Evolutionary conservation across 2,888 invertebrate species (phyloP), one percentile per base, ranked within the genome.

Genomic region (Pheosia tremula): DNA sequence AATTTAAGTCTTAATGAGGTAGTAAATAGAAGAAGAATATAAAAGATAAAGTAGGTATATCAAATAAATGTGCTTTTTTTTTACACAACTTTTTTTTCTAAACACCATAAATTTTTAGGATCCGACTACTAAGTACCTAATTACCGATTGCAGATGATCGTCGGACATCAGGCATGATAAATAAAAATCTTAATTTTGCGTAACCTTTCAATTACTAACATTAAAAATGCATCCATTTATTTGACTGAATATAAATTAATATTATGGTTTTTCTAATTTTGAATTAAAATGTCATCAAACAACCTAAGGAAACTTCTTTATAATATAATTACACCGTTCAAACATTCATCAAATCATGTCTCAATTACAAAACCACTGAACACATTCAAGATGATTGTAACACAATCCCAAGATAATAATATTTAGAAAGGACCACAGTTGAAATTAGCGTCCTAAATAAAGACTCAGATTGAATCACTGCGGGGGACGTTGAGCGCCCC

Each of bases 401-500:
- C 52, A 57, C 57, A 68, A 59, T 66, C 63, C 64, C 68, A 59
- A 66, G 59, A 63, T 66, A 67, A 77, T 70, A 67, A 77, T 73
- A 70, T 77, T 77, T 62, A 57, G 10, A 61, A 56, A 77, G 73
- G 77, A 66, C 66, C 59, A 52, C 54, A 60, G 60, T 68, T 67
- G 67, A 72, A 74, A 77, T 73, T 70, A 71, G 64, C 66, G 63
- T 72, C 78, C 80, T 80, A 78, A 78, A 77, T 77, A 80, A 80
- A 78, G 77, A 74, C 63, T 70, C 55, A 61, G 61, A 62, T 63
- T 68, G 65, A 56, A 56, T 56, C 41, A 45, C 56, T 64, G 58
- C 66, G 59, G 68, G 69, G 78, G 82, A 77, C 75, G 79, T 84
- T 83, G 81, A 75, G 69, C 60, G 65, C 75, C 70, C 78, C 82